Base-by-base conservation (phyloP, 2,113 vertebrate genomes). In the Hydrolagus affinis region DNA sequence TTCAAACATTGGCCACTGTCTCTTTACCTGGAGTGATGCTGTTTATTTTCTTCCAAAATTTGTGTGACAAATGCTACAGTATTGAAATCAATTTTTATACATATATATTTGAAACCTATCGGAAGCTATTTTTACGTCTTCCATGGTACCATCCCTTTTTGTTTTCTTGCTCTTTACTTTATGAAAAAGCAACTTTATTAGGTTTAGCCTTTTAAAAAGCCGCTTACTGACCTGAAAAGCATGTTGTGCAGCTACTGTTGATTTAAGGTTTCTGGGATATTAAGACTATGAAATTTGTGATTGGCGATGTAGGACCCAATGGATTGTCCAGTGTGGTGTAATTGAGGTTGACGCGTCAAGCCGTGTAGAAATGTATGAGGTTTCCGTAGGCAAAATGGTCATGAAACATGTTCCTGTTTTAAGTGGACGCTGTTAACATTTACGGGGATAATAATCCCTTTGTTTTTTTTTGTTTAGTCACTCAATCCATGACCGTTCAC, bases 81-180 rank as follows among this genome's bases (percentile, higher is more conserved):
- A 83, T 83, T 83, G 78, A 83, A 66, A 83, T 66, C 66, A 83
- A 66, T 83, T 83, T 23, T 83, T 83, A n/a, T n/a, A n/a, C n/a
- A n/a, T 83, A 68, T 83, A 83, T 66, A 83, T 66, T 83, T 28
- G 44, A 75, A 19, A 60, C 78, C 64, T 62, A 83, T 83, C 66
- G 78, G 78, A 83, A 83, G 60, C 28, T 83, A 66, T 72, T 83
- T 83, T 44, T 44, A n/a, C n/a, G 1, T 44, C 44, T 44, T 11
- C 60, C 17, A 64, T 11, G 1, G 17, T 15, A 66, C 11, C 44
- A 44, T 44, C 1, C 44, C 6, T 44, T 44, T 44, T 80, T n/a
- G n/a, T n/a, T 73, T 80, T 32, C 78, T 83, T 83, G 78, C 78
- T 83, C 60, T 66, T 32, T 83, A 68, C 77, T 75, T 75, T 75